Evolutionary conservation across 2,888 invertebrate species (phyloP), one percentile per base, ranked within the genome.

Genomic region (Pomacea canaliculata): DNA sequence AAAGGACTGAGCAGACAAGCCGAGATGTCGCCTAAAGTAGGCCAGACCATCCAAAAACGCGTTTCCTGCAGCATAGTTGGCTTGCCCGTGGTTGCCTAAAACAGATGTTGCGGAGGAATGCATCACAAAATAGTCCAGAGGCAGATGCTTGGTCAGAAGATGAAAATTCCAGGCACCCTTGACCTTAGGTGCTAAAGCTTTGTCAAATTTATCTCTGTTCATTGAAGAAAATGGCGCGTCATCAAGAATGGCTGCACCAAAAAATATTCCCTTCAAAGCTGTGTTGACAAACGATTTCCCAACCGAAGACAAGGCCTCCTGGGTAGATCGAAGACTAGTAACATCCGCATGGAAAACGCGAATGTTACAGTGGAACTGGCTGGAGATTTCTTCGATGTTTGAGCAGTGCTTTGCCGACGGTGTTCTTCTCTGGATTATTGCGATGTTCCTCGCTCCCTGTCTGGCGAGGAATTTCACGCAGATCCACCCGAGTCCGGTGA

Each of bases 401-500:
- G 19, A 48, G 10, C 16, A 23, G 49, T 66, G 69, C 23, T 78
- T 73, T 3, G 16, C 68, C 7, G 56, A 71, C n/a, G 79, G 76
- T 12, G 16, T 19, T 23, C 83, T 73, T 63, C 85, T 71, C 12
- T 82, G 79, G 12, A 85, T 59, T 48, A 75, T 79, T 16, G 73
- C 76, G 18, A 85, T 76, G 10, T 60, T 19, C 13, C 83, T 83
- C 8, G 83, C 85, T 3, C 82, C 81, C 48, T 68, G 73, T 19
- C 76, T 76, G 12, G 83, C 82, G 12, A 85, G 49, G 18, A 77
- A 71, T 13, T 79, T 65, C 5, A 80, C 78, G 16, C 82, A 74
- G 73, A 83, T 82, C 85, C 85, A 84, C n/a, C 85, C 85, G 23
- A 85, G 79, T 0, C 85, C 85, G 9, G 82, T 83, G 12, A 83